Base-by-base conservation (phyloP, 2,888 invertebrate species). In the Cephonodes hylas region DNA sequence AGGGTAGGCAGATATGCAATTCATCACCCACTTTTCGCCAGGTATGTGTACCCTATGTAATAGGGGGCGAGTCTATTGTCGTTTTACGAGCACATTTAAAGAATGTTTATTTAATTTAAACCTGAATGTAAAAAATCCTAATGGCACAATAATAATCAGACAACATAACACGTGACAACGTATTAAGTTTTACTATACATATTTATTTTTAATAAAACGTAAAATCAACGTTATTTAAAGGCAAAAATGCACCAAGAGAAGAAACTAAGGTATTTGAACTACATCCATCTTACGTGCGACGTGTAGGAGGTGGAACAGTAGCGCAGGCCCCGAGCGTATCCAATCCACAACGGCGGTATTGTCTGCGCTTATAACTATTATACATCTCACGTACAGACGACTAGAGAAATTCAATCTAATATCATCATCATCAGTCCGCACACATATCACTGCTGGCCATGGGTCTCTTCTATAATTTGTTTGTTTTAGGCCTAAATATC, bases 291-390 rank as follows among this genome's bases (percentile, higher is more conserved):
- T 48, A 15, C 6, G 44, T 10, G 3, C 18, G 44, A 44, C 18
- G 31, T 31, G 53, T 58, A 42, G 45, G 34, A 25, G 59, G 22
- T 20, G 22, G 42, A 38, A 60, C 25, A 38, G 44, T 34, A 56
- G 46, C 48, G 23, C 31, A 25, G 46, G 38, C 60, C 38, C 34
- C 48, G 22, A 42, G 42, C 63, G 63, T 56, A 59, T 31, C 61
- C 34, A 61, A 53, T 62, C 48, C 20, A 53, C 65, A 63, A 61
- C 48, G 42, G 61, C 58, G 27, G 56, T 59, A 62, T 61, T 65
- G 63, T 63, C 61, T 18, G 57, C 38, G 20, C 42, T 42, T 38
- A 53, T 45, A 61, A 6, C 10, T 8, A 6, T 31, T 1, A 10
- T 38, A n/a, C 38, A 13, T 38, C 53, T 53, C 23, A 23, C 10